Evolutionary conservation across 2,888 invertebrate species (phyloP).

Genomic region (Erynnis tages): DNA sequence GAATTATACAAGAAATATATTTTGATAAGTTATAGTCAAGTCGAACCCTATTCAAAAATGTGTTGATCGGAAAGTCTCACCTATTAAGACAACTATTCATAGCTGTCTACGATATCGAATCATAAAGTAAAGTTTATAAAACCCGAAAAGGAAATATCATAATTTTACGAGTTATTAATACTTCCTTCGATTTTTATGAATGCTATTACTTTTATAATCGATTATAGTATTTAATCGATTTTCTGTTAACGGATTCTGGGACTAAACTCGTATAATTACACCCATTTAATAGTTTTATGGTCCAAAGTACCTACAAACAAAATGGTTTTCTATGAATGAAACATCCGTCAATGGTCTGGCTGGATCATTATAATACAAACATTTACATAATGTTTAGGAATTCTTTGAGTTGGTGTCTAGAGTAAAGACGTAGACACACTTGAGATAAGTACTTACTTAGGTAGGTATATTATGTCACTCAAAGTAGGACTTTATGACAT

Average conservation of each 20-base stretch:
- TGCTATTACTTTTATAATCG: slow-evolving; percentile 39
- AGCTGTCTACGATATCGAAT: slow-evolving; percentile 20
- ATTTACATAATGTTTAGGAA: too few relatives aligned
- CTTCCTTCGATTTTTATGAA: slow-evolving; percentile 39
- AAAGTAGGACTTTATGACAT: too few relatives aligned
- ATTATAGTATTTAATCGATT: slow-evolving; percentile 49
- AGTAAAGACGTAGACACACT: too few relatives aligned
- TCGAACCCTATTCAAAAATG: too few relatives aligned
- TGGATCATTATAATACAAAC: slow-evolving; percentile 25
- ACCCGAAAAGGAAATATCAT: slow-evolving; percentile 42
- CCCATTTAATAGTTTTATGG: slow-evolving; percentile 42
- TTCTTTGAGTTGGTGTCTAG: too few relatives aligned
- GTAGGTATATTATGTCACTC: too few relatives aligned
- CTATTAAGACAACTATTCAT: background rate
- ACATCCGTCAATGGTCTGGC: slow-evolving; percentile 41
- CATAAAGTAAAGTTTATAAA: slow-evolving; percentile 33
- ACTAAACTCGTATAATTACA: slow-evolving; percentile 40
- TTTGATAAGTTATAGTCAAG: too few relatives aligned
- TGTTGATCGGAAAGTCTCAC: too few relatives aligned
- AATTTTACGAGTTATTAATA: slow-evolving; percentile 41
- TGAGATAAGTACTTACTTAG: too few relatives aligned
- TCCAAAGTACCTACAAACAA: slow-evolving; percentile 37
- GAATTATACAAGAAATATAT: too few relatives aligned
- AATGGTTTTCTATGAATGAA: slow-evolving; percentile 39
- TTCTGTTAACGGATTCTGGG: slow-evolving; percentile 42